Percentiles rank a stretch among this genome's conserved stretches.
Conservation (phyloP, 1,140 invertebrate genomes). For the Sycophila sp. region DNA sequence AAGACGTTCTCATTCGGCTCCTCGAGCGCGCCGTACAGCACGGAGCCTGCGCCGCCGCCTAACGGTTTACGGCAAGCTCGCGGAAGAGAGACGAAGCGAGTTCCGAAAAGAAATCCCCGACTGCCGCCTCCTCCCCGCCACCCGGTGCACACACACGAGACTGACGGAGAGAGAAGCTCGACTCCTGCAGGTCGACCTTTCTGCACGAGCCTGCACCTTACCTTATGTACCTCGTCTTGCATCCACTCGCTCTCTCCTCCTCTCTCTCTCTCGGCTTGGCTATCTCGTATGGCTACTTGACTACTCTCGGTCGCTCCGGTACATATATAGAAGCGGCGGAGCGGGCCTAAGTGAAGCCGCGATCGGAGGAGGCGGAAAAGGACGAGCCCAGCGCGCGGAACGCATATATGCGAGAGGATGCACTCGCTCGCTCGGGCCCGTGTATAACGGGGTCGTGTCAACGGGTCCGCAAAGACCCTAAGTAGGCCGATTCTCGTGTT, state of each 20-base stretch:
- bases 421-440: background rate
- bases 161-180: background rate
- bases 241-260: background rate
- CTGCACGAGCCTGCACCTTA: conserved; percentile 8
- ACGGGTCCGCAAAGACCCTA: background rate
- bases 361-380: background rate
- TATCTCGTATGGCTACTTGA: background rate
- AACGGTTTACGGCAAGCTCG: conserved; percentile 14
- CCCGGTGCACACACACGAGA: background rate
- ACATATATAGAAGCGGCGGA: background rate
- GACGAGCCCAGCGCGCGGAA: background rate
- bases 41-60: background rate
- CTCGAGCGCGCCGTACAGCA: conserved; percentile 2
- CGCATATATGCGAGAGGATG: conserved; percentile 2
- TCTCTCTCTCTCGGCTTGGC: background rate
- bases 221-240: conserved; percentile 4
- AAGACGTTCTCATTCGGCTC: conserved; percentile 4
- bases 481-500: conserved; percentile 5
- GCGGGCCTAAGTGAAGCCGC: background rate
- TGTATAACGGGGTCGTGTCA: conserved; percentile 16
- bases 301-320: background rate
- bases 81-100: background rate
- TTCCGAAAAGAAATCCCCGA: conserved; percentile 4
- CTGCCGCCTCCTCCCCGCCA: background rate
- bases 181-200: conserved; percentile 4